phyloP scores from a whole-genome alignment of 1,140 invertebrate genomes.

The Dysdera silvatica region DNA sequence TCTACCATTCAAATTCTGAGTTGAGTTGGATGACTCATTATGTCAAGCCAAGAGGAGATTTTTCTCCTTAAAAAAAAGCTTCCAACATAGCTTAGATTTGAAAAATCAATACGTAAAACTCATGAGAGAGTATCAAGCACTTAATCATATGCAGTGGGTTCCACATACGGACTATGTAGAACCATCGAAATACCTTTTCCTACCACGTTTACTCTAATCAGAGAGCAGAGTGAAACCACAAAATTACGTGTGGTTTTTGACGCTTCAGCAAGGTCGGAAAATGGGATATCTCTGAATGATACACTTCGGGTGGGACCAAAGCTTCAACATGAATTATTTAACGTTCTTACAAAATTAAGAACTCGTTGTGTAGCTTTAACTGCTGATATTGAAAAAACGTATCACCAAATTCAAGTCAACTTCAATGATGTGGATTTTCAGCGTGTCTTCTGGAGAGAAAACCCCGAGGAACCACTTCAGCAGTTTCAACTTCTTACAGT shows the following conservation, averaged over 20 bases:
- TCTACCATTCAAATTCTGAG: not conserved
- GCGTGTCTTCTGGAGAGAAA: slow-evolving; percentile 43
- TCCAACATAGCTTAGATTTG: not conserved
- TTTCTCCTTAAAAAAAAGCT: not conserved
- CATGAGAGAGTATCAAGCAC: not conserved
- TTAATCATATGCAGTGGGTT: not conserved
- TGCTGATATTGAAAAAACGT: slow-evolving; percentile 42
- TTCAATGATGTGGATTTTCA: slow-evolving; percentile 35
- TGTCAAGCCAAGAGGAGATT: not conserved
- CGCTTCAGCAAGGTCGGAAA: slow-evolving; percentile 35
- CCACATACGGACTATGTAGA: not conserved
- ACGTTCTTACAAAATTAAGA: slow-evolving; percentile 35
- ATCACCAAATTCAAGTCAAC: slow-evolving; percentile 3
- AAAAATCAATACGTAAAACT: not conserved
- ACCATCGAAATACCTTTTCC: not conserved
- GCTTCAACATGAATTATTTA: slow-evolving; percentile 32
- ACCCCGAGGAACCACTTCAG: slow-evolving; percentile 34
- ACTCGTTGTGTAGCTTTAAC: slow-evolving; percentile 34
- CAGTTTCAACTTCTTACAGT: slow-evolving; percentile 38
- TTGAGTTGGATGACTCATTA: not conserved
- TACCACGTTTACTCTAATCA: slow-evolving; percentile 48
- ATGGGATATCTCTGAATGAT: slow-evolving; percentile 39
- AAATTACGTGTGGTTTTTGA: slow-evolving; percentile 43
- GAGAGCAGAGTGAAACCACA: slow-evolving; percentile 36
- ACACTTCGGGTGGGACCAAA: slow-evolving; percentile 33